These are phyloP conservation scores for Heliothis peltigera DNA, from an alignment of 2,888 invertebrate genomes.

Conservation along the genomic window DNA sequence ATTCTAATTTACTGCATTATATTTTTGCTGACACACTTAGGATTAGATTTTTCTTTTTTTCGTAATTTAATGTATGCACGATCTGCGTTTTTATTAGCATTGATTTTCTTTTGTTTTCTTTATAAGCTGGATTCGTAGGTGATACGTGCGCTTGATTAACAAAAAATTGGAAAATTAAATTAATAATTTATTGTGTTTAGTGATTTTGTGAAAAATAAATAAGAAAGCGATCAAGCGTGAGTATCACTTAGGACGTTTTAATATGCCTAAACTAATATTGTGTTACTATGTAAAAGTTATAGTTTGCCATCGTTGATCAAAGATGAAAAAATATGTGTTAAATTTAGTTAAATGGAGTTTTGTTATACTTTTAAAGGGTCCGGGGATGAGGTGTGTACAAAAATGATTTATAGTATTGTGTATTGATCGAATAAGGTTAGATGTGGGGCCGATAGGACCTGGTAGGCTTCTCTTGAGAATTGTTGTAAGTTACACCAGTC, in stretches of 20 bases:
- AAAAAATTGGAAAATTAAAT: slow-evolving; percentile 73
- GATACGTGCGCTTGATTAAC: slow-evolving; percentile 70
- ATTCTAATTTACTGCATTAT: slow-evolving; percentile 89
- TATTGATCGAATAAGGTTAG: slow-evolving; percentile 84
- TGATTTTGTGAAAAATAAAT: slow-evolving; percentile 64
- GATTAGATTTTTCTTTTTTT: slow-evolving; percentile 77
- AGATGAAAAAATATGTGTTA: slow-evolving; percentile 85
- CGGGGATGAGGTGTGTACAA: slow-evolving; percentile 82
- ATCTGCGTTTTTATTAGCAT: slow-evolving; percentile 88
- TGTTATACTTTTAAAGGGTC: slow-evolving; percentile 85
- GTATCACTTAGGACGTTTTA: slow-evolving; percentile 72
- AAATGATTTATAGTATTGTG: slow-evolving; percentile 87
- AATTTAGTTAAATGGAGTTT: slow-evolving; percentile 86
- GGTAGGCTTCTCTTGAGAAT: slow-evolving; percentile 82
- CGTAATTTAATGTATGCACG: slow-evolving; percentile 88
- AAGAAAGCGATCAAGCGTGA: slow-evolving; percentile 67
- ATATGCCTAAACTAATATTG: slow-evolving; percentile 86
- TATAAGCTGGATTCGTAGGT: slow-evolving; percentile 74
- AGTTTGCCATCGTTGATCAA: slow-evolving; percentile 89
- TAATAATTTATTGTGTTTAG: slow-evolving; percentile 72
- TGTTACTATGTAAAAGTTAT: slow-evolving; percentile 87
- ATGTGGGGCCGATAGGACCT: slow-evolving; percentile 75
- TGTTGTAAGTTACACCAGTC: slow-evolving; percentile 86
- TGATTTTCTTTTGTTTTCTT: slow-evolving; percentile 74
- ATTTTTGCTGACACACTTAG: slow-evolving; percentile 90